Percentiles rank a stretch among this genome's conserved stretches.
phyloP scores from a whole-genome alignment of 2,113 vertebrate genomes.

The Cnemophilus loriae region DNA sequence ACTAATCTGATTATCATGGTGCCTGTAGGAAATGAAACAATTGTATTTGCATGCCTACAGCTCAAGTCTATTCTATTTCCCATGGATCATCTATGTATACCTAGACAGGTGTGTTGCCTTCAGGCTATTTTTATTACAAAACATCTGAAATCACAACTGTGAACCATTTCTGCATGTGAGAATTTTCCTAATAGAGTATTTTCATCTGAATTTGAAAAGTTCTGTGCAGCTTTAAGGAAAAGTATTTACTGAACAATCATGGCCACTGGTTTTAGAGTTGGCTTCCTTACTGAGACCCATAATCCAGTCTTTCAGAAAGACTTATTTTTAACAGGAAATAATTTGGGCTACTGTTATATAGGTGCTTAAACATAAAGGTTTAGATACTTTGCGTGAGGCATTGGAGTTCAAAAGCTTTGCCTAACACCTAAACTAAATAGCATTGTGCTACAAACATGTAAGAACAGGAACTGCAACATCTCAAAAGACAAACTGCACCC shows the following conservation, averaged over 20 bases:
- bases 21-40: background rate
- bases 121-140: slow-evolving; percentile 31
- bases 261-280: background rate
- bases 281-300: background rate
- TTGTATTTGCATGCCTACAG: slow-evolving; percentile 2
- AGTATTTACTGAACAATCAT: background rate
- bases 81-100: background rate
- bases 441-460: background rate
- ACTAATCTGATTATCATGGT: background rate
- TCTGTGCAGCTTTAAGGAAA: background rate
- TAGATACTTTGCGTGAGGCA: background rate
- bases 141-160: slow-evolving; percentile 48
- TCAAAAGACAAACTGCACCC: background rate
- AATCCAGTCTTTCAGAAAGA: background rate
- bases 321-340: background rate
- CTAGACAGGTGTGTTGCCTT: slow-evolving; percentile 35
- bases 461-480: background rate
- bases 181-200: background rate
- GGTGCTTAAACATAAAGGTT: background rate
- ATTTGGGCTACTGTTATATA: background rate
- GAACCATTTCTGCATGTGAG: background rate
- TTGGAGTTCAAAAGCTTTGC: background rate
- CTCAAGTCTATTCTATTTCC: slow-evolving; percentile 2
- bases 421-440: background rate
- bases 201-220: background rate